Percentiles rank a stretch among this genome's conserved stretches.
phyloP scores from a whole-genome alignment of 1,140 invertebrate genomes.

The Drosophila athabasca region DNA sequence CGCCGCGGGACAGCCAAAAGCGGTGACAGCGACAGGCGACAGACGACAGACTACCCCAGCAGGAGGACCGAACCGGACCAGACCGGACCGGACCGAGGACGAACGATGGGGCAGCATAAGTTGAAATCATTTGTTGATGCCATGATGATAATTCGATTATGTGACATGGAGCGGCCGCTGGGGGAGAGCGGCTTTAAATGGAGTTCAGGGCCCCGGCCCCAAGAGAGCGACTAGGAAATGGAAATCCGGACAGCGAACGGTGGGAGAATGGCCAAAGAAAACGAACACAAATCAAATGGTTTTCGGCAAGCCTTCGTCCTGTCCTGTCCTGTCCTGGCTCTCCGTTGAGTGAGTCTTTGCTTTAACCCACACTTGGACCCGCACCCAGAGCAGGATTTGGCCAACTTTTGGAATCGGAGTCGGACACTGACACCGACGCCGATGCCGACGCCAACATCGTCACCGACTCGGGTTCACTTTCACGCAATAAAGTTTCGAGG shows the following conservation, averaged over 20 bases:
- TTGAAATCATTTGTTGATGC: conserved; percentile 81
- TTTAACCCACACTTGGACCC: neutral
- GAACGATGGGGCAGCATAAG: conserved; percentile 40
- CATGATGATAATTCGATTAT: conserved; percentile 82
- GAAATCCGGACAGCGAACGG: neutral
- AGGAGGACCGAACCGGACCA: conserved; percentile 7
- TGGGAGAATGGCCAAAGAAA: neutral
- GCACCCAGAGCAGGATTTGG: neutral
- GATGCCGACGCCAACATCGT: too few species aligned
- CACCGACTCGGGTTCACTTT: conserved; percentile 13
- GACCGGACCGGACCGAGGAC: conserved; percentile 8
- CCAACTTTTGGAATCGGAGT: conserved; percentile 3
- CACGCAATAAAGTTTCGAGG: conserved; percentile 23
- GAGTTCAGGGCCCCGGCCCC: conserved; percentile 13
- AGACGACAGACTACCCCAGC: conserved; percentile 9
- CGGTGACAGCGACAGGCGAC: conserved; percentile 37
- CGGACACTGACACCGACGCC: neutral
- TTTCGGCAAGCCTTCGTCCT: neutral
- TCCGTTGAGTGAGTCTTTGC: neutral
- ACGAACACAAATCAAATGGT: conserved; percentile 5
- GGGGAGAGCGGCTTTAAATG: conserved; percentile 12
- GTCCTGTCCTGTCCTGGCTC: too few species aligned
- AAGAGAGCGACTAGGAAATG: conserved; percentile 6
- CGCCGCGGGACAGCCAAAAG: conserved; percentile 38
- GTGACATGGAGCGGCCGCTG: conserved; percentile 44